phyloP scores from a whole-genome alignment of 2,797 vertebrate genomes.

The Cephalopachus bancanus region DNA sequence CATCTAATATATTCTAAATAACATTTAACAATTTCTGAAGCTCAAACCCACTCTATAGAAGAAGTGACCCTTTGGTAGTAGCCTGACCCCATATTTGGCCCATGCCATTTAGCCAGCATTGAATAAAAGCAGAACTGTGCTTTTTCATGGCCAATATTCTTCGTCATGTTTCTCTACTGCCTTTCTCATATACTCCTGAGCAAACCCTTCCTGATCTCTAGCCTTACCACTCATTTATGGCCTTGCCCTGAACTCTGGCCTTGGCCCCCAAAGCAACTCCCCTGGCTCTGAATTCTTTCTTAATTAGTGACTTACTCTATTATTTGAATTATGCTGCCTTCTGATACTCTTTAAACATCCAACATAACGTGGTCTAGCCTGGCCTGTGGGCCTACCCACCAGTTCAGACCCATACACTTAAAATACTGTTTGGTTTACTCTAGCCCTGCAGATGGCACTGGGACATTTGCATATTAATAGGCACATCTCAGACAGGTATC shows the following conservation, averaged over 20 bases:
- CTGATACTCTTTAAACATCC: neutral
- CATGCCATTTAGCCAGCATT: too few relatives aligned
- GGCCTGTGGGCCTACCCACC: neutral
- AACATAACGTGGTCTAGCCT: neutral
- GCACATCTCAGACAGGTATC: neutral
- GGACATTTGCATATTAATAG: neutral
- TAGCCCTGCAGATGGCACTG: neutral
- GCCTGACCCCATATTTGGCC: neutral
- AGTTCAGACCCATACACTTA: neutral
- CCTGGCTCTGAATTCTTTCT: neutral
- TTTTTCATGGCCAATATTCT: neutral
- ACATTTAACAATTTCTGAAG: neutral
- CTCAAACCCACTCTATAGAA: neutral
- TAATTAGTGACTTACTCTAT: neutral
- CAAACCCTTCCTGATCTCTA: neutral
- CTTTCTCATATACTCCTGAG: neutral
- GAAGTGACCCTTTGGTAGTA: neutral
- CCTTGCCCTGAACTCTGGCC: neutral
- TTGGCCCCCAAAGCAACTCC: neutral
- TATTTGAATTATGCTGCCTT: neutral
- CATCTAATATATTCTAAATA: neutral
- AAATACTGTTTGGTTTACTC: neutral
- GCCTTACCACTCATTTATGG: neutral
- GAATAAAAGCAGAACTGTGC: neutral
- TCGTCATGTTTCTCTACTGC: neutral